Conservation (phyloP, 2,113 vertebrate species). For the Pteruthius melanotis region DNA sequence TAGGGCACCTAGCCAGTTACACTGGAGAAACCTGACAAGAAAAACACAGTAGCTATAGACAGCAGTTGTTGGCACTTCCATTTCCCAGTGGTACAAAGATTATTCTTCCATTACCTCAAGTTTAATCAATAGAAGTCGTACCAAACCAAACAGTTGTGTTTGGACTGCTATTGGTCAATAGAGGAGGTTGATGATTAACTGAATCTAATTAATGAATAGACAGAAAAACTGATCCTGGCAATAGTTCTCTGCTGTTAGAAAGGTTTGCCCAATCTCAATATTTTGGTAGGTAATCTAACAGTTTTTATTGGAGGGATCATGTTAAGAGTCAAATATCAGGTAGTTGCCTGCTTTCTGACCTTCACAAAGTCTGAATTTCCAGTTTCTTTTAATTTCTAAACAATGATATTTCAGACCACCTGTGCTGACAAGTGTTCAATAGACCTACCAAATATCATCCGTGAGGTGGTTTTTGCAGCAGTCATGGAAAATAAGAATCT, state of each 20-base stretch:
- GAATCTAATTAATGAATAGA: background rate
- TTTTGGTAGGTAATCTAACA: background rate
- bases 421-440: background rate
- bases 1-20: background rate
- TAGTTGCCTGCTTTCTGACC: background rate
- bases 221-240: background rate
- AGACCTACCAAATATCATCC: background rate
- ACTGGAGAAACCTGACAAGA: background rate
- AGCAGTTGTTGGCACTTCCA: background rate
- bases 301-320: background rate
- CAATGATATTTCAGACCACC: background rate
- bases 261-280: fast-evolving
- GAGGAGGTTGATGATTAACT: background rate
- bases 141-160: background rate
- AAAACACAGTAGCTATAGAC: background rate
- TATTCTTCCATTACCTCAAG: background rate
- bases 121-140: background rate
- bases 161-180: background rate
- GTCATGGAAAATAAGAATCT: background rate
- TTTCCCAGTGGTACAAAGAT: background rate
- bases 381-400: background rate
- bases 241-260: background rate
- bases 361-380: background rate
- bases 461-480: background rate
- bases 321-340: background rate